Conservation (phyloP, 2,113 vertebrate genomes). For the Chamaetylas fuelleborni region DNA sequence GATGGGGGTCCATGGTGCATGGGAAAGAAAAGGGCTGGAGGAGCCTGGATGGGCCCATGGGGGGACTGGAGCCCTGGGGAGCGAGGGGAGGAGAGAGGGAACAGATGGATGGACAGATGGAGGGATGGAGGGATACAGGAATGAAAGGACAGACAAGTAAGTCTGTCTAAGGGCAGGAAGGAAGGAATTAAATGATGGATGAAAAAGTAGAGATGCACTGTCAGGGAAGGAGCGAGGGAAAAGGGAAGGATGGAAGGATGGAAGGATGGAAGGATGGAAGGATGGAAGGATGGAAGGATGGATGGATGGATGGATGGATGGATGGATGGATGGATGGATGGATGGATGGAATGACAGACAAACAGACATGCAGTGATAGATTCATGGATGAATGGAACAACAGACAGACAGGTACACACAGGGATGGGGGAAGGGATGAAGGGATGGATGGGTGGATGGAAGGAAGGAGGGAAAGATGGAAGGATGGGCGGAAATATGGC, state of each 20-base stretch:
- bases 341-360: background rate
- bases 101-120: background rate
- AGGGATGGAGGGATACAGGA: background rate
- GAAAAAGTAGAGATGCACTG: background rate
- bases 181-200: background rate
- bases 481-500: rapidly evolving
- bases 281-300: too few species aligned
- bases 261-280: too few species aligned
- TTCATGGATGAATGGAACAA: background rate
- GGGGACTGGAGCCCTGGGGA: background rate
- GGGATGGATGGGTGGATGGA: background rate
- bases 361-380: background rate
- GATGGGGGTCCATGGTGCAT: rapidly evolving
- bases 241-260: background rate
- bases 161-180: too few species aligned
- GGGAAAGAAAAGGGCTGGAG: background rate
- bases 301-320: background rate
- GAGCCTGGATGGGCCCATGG: rapidly evolving
- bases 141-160: background rate
- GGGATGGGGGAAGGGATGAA: background rate
- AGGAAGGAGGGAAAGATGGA: too few species aligned
- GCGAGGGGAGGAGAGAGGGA: background rate
- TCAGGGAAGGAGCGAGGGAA: background rate
- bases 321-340: rapidly evolving
- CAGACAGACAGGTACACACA: background rate